Percentiles rank a stretch among this genome's conserved stretches.
These are phyloP conservation scores for Campoplex nolae DNA, from an alignment of 2,888 invertebrate genomes.

Conservation along the genomic window DNA sequence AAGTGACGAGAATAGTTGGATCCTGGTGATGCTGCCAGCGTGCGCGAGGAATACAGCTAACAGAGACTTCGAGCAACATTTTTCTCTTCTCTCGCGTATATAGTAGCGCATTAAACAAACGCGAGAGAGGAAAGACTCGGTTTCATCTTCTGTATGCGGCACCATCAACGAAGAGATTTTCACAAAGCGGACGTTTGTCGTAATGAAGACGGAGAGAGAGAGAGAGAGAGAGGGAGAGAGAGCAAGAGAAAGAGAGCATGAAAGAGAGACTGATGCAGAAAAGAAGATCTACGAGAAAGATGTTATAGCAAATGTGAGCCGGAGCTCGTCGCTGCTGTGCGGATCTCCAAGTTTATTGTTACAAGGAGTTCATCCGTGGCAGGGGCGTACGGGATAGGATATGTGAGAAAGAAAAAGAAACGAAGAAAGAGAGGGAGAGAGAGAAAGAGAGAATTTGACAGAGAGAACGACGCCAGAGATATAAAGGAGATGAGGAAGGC, in stretches of 20 bases:
- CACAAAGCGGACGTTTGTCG: conserved; percentile 68
- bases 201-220: conserved; percentile 60
- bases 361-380: conserved; percentile 75
- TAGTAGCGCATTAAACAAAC: conserved; percentile 64
- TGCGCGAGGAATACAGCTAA: conserved; percentile 47
- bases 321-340: conserved; percentile 54
- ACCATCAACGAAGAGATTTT: conserved; percentile 45
- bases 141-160: conserved; percentile 54
- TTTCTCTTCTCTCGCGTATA: conserved; percentile 50
- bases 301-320: conserved; percentile 58
- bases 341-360: conserved; percentile 76
- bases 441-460: neutral
- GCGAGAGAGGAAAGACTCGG: conserved; percentile 48
- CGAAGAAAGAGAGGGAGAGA: neutral
- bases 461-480: conserved; percentile 26
- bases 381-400: conserved; percentile 50
- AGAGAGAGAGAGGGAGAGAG: conserved; percentile 45
- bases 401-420: conserved; percentile 53
- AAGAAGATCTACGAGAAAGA: conserved; percentile 61
- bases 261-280: conserved; percentile 29
- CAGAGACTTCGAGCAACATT: conserved; percentile 47
- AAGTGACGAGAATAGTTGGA: conserved; percentile 64
- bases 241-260: conserved; percentile 38
- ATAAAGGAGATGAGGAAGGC: conserved; percentile 34
- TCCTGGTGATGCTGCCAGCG: conserved; percentile 20